These are phyloP conservation scores for Hyposmocoma kahamanoa DNA, from an alignment of 1,140 invertebrate species.

Conservation along the genomic window DNA sequence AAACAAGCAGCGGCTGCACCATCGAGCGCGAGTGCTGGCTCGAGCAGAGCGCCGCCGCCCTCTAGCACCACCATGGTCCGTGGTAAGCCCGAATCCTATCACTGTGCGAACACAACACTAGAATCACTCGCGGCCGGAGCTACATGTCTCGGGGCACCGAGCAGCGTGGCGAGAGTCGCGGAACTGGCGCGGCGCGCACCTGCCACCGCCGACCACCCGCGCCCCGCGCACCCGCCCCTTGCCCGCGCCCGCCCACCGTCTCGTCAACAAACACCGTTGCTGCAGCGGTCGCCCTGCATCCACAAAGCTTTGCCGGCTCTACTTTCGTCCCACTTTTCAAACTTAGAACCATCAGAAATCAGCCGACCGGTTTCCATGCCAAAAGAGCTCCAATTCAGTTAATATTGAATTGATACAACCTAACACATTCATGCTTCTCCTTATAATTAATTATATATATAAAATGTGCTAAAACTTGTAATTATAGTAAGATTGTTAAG, in stretches of 20 bases:
- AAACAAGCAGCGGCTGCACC: constrained; percentile 73
- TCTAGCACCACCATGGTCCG: constrained; percentile 82
- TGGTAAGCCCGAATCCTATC: constrained; percentile 27
- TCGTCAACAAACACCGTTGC: constrained; percentile 64
- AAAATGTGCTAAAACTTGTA: constrained; percentile 2
- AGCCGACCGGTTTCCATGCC: constrained; percentile 8
- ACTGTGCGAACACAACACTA: constrained; percentile 27
- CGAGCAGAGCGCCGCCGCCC: constrained; percentile 75
- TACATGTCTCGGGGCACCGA: constrained; percentile 45
- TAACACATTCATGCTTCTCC: too few relatives aligned
- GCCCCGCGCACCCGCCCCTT: constrained; percentile 39
- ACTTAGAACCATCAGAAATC: constrained; percentile 19
- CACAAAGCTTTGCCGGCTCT: constrained; percentile 34
- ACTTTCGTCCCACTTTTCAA: constrained; percentile 51
- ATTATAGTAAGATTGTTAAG: too few relatives aligned
- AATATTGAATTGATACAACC: too few relatives aligned
- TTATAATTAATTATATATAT: too few relatives aligned
- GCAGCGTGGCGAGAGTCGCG: constrained; percentile 52
- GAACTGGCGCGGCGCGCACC: constrained; percentile 61
- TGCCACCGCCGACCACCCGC: constrained; percentile 35
- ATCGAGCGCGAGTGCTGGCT: constrained; percentile 66
- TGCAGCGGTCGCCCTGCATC: constrained; percentile 56
- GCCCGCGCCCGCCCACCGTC: constrained; percentile 44
- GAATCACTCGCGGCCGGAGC: constrained; percentile 29
- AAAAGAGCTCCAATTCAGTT: too few relatives aligned